phyloP scores from a whole-genome alignment of 2,113 vertebrate species.

The Podiceps cristatus region DNA sequence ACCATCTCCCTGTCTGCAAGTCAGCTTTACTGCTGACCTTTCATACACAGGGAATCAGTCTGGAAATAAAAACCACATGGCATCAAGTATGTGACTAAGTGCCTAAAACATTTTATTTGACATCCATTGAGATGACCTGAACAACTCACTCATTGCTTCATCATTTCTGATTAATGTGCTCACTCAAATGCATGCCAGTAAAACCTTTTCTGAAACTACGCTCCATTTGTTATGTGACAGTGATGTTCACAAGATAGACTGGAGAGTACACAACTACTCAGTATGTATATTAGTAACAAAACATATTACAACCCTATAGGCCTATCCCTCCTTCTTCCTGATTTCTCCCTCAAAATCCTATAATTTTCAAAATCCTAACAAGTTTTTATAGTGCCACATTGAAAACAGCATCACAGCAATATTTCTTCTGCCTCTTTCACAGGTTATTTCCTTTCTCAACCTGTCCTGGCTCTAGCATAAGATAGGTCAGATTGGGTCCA shows the following conservation, averaged over 20 bases:
- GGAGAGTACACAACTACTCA: neutral
- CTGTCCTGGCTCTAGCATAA: neutral
- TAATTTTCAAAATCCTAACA: neutral
- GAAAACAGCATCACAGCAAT: neutral
- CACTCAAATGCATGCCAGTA: neutral
- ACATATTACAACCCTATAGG: neutral
- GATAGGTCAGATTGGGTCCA: neutral
- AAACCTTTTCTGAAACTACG: neutral
- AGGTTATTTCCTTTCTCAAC: neutral
- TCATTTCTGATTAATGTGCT: conserved; percentile 34
- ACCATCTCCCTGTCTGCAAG: neutral
- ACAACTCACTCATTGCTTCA: conserved; percentile 16
- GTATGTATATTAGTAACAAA: neutral
- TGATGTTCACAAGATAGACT: neutral
- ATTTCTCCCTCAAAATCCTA: neutral
- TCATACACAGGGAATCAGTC: neutral
- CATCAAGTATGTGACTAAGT: neutral
- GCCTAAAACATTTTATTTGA: neutral
- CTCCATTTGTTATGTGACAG: neutral
- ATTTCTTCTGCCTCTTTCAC: neutral
- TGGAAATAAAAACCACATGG: neutral
- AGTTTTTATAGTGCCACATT: neutral
- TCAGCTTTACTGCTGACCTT: conserved; percentile 6
- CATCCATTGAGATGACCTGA: neutral
- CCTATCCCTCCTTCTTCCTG: neutral